Evolutionary conservation across 2,797 vertebrate genomes (phyloP).

Genomic region (Cichlasoma orientale): DNA sequence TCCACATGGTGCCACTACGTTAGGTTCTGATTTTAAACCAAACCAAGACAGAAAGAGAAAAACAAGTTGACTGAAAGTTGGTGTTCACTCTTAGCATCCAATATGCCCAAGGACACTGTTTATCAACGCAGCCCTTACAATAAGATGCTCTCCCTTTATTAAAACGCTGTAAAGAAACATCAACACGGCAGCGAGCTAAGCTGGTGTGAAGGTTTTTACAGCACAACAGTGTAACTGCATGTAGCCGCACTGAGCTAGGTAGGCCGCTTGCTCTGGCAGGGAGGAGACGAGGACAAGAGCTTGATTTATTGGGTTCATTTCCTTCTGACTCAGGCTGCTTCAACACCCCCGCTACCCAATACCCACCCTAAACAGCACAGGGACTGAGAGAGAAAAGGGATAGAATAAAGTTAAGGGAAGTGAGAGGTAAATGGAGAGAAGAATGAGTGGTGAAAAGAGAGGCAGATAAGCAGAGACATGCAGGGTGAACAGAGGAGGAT

Average conservation of each 20-base stretch:
- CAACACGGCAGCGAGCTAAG: background rate
- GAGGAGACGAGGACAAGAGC: constrained; percentile 70
- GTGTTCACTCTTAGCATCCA: background rate
- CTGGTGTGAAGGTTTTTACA: background rate
- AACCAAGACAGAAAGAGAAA: background rate
- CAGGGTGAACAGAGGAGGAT: constrained; percentile 9
- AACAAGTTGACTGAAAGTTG: background rate
- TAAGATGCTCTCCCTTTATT: background rate
- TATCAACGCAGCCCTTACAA: background rate
- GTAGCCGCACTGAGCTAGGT: constrained; percentile 43
- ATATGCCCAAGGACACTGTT: background rate
- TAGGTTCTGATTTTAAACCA: background rate
- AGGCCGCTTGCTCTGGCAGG: constrained; percentile 69
- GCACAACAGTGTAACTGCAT: constrained; percentile 17
- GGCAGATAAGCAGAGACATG: constrained; percentile 34
- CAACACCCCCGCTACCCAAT: constrained; percentile 32
- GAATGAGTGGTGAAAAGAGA: constrained; percentile 13
- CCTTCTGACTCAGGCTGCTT: constrained; percentile 73
- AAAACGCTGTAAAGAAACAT: background rate
- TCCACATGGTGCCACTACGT: background rate
- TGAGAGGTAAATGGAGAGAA: constrained; percentile 33
- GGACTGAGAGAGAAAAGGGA: constrained; percentile 41
- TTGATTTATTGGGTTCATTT: constrained; percentile 87
- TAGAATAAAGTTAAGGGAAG: constrained; percentile 7
- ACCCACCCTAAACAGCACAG: constrained; percentile 49